These are phyloP conservation scores for Hylaea fasciaria DNA, from an alignment of 2,888 invertebrate genomes.

Conservation along the genomic window DNA sequence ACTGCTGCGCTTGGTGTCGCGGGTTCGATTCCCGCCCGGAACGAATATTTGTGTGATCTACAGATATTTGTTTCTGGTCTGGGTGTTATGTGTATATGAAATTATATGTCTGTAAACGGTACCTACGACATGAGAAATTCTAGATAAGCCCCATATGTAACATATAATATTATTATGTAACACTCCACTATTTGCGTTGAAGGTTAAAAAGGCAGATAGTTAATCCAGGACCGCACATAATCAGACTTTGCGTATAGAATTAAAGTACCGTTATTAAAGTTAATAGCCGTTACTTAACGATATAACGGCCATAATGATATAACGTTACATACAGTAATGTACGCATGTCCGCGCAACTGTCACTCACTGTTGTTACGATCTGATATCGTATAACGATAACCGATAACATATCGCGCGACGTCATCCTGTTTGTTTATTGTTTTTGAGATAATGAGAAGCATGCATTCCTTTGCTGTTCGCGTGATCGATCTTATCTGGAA, in stretches of 20 bases:
- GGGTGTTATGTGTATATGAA: too few species aligned
- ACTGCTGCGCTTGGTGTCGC: too few species aligned
- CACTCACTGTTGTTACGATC: conserved; percentile 12
- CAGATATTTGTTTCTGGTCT: too few species aligned
- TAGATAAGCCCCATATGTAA: too few species aligned
- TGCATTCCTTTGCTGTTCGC: neutral
- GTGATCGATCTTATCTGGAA: neutral
- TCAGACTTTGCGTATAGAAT: conserved; percentile 16
- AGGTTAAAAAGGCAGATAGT: too few species aligned
- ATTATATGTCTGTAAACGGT: too few species aligned
- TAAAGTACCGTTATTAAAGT: conserved; percentile 12
- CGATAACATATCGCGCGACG: conserved; percentile 5
- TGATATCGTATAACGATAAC: conserved; percentile 25
- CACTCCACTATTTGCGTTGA: too few species aligned
- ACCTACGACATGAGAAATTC: too few species aligned
- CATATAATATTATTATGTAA: too few species aligned
- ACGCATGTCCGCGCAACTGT: conserved; percentile 6
- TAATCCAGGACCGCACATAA: neutral
- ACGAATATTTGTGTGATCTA: too few species aligned
- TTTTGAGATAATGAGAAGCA: conserved; percentile 20
- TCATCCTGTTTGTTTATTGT: conserved; percentile 29
- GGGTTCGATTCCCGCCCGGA: too few species aligned
- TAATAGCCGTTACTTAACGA: conserved; percentile 18
- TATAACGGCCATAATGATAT: too few species aligned
- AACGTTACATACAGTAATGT: conserved; percentile 2